Evolutionary conservation across 2,113 vertebrate species (phyloP), one percentile per base, ranked within the genome.

Genomic region (Malurus cyaneus): DNA sequence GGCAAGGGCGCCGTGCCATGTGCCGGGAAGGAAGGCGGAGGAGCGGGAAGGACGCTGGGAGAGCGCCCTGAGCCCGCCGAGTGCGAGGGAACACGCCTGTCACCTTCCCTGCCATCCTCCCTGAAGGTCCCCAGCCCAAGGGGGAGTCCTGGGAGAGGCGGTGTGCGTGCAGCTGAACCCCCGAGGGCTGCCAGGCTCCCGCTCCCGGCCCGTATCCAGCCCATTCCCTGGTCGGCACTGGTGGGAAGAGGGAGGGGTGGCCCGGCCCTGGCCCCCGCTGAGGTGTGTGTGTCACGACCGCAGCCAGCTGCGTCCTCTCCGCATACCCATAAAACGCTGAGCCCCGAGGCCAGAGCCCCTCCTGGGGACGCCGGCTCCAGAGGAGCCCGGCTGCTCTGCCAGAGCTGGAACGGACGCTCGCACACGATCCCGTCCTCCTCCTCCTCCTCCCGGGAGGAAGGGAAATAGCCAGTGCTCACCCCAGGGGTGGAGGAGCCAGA

Each of bases 201-300:
- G 54, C 31, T 52, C 49, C 60, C 18, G 1, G 60, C 42, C 62
- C 4, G 1, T 4, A 14, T 77, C 71, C 94, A 87, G 74, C 82
- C 74, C 8, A 0, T 71, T 79, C 92, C 67, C 86, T 39, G 44
- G 5, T 77, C 50, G 42, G 77, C 4, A 2, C 69, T 13, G 88
- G 46, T 26, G 72, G 88, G 73, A 66, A 42, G 88, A 77, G 66
- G 81, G 83, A 65, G 94, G 86, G 89, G 60, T 49, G 54, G 29
- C 3, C 4, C 59, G 86, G 94, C 83, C 89, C 93, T 50, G 96
- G 96, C 92, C 89, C 86, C 89, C 15, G 15, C 92, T 34, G 93
- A 95, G 93, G 94, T 96, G 96, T 96, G 92, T 88, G 92, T 93
- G 88, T 96, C 94, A 95, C 94, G 93, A 91, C 84, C 60, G 4